phyloP scores from a whole-genome alignment of 2,113 vertebrate species.

The cat (Felis catus) region DNA sequence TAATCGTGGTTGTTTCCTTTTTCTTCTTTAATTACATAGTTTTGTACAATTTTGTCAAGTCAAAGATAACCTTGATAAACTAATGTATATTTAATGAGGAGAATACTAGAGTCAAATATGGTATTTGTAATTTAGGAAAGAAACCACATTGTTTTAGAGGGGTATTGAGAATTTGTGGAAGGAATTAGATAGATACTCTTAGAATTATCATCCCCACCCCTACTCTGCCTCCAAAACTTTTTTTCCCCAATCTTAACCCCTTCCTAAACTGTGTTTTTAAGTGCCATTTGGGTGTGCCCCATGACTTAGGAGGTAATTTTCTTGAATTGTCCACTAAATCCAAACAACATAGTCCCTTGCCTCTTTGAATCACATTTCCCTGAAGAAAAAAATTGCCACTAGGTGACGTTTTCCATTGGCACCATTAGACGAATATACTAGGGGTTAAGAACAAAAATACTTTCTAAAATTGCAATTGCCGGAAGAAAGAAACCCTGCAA shows the following conservation, averaged over 20 bases:
- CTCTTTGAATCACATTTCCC: constrained; percentile 32
- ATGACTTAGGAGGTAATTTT: background rate
- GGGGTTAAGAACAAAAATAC: constrained; percentile 20
- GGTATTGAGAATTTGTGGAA: constrained; percentile 31
- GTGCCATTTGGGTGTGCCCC: background rate
- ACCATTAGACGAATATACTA: background rate
- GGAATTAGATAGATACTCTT: background rate
- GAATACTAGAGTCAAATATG: background rate
- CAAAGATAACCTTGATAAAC: background rate
- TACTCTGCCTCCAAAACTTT: background rate
- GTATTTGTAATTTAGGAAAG: constrained; percentile 30
- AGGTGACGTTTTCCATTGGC: background rate
- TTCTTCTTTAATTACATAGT: background rate
- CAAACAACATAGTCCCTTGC: background rate
- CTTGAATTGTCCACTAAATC: background rate
- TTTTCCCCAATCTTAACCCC: background rate
- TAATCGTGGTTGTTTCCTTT: background rate
- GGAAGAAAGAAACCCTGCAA: background rate
- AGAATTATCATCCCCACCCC: background rate
- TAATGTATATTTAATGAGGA: constrained; percentile 25
- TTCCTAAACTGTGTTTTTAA: background rate
- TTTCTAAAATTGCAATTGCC: background rate
- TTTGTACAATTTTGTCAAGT: background rate
- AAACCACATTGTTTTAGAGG: background rate
- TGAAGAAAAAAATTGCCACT: background rate